These are phyloP conservation scores for Anableps anableps DNA, from an alignment of 2,797 vertebrate genomes.

Conservation along the genomic window DNA sequence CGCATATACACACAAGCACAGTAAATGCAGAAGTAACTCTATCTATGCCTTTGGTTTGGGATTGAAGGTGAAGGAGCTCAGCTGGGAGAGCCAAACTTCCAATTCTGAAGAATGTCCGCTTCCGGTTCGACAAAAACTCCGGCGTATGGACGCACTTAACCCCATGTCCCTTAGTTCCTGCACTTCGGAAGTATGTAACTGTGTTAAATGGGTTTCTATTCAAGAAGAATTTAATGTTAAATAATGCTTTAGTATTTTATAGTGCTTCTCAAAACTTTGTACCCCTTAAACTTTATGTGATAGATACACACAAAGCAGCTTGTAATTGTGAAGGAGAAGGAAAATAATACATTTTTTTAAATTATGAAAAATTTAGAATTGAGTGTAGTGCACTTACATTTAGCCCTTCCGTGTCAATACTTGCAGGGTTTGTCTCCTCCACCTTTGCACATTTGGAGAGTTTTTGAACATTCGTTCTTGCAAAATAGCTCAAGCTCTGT, in stretches of 20 bases:
- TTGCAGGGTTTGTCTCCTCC: background rate
- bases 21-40: background rate
- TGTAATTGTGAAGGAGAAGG: background rate
- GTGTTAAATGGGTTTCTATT: background rate
- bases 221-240: background rate
- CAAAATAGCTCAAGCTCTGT: background rate
- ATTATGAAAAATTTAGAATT: background rate
- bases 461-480: background rate
- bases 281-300: background rate
- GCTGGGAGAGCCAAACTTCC: conserved; percentile 52
- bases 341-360: background rate
- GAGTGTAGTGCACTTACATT: too few relatives aligned
- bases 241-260: background rate
- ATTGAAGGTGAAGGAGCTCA: conserved; percentile 48
- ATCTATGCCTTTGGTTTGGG: conserved; percentile 8
- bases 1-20: background rate
- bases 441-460: background rate
- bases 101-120: conserved; percentile 44
- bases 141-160: conserved; percentile 83
- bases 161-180: conserved; percentile 52
- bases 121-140: conserved; percentile 53
- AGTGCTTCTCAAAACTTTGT: background rate
- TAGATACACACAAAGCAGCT: background rate
- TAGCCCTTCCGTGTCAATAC: background rate
- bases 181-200: conserved; percentile 55